phyloP scores from a whole-genome alignment of 2,113 vertebrate species.

The Galeopterus variegatus region DNA sequence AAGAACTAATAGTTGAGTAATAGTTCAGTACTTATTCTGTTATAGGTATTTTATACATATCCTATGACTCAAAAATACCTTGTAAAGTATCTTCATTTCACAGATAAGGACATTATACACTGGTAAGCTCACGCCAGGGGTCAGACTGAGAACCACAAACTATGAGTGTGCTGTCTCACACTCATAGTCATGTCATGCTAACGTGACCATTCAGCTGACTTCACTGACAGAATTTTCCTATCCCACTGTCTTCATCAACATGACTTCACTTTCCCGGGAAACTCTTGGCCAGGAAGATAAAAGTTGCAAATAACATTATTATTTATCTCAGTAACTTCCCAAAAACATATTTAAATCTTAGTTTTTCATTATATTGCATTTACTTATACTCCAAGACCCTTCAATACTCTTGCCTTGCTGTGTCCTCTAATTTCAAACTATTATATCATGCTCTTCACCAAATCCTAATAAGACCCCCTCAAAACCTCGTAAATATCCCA shows the following conservation, averaged over 20 bases:
- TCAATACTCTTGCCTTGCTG: background rate
- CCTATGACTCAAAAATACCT: background rate
- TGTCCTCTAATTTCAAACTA: background rate
- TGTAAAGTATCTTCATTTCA: background rate
- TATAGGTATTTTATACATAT: background rate
- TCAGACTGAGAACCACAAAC: background rate
- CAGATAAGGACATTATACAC: background rate
- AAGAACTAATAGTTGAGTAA: conserved; percentile 28
- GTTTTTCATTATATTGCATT: background rate
- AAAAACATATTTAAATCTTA: background rate
- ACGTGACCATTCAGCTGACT: background rate
- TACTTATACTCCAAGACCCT: background rate
- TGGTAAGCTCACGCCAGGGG: background rate
- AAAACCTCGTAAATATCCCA: background rate
- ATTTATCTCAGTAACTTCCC: background rate
- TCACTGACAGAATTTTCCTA: background rate
- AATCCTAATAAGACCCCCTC: background rate
- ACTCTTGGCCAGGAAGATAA: background rate
- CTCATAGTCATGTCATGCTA: too few species aligned
- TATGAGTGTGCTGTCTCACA: background rate
- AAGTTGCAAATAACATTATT: conserved; percentile 1
- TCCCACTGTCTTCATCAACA: background rate
- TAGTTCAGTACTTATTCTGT: background rate
- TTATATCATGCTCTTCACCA: background rate
- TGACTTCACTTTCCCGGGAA: background rate